Evolutionary conservation across 2,888 invertebrate genomes (phyloP).

Genomic region (Calephelis perditalis): DNA sequence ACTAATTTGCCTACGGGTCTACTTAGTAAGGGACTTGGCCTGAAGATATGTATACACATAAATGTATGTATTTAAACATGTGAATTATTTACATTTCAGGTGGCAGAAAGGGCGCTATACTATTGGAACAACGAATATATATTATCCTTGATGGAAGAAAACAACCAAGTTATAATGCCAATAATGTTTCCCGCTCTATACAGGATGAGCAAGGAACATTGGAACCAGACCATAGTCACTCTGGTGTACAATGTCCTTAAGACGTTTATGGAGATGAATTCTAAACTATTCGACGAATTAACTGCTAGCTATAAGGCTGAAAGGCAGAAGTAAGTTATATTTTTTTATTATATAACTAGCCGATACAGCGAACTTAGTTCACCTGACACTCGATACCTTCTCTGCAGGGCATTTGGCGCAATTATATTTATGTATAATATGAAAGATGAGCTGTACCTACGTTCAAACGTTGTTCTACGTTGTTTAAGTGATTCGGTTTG

Average conservation of each 20-base stretch:
- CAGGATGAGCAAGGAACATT: constrained; percentile 99
- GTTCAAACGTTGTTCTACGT: too few relatives aligned
- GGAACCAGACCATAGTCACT: constrained; percentile 99
- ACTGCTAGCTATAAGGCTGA: constrained; percentile 99
- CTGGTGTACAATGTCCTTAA: constrained; percentile 99
- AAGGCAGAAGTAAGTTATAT: constrained; percentile 93
- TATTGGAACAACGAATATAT: constrained; percentile 99
- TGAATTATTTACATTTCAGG: constrained; percentile 72
- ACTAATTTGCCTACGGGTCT: too few relatives aligned
- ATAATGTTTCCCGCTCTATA: constrained; percentile 99
- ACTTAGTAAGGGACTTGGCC: too few relatives aligned
- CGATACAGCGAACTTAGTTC: too few relatives aligned
- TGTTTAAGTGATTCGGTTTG: too few relatives aligned
- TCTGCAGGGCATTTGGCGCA: too few relatives aligned
- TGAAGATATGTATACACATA: too few relatives aligned
- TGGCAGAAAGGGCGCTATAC: constrained; percentile 98
- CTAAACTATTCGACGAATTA: constrained; percentile 99
- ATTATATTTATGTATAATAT: too few relatives aligned
- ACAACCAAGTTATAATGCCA: constrained; percentile 98
- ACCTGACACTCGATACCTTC: too few relatives aligned
- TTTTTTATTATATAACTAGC: constrained; percentile 2
- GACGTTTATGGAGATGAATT: constrained; percentile 99
- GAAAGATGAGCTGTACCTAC: too few relatives aligned
- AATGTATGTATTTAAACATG: neutral
- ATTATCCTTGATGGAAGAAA: constrained; percentile 98